phyloP scores from a whole-genome alignment of 1,140 invertebrate genomes.

The Thalassaphorura encarpata region DNA sequence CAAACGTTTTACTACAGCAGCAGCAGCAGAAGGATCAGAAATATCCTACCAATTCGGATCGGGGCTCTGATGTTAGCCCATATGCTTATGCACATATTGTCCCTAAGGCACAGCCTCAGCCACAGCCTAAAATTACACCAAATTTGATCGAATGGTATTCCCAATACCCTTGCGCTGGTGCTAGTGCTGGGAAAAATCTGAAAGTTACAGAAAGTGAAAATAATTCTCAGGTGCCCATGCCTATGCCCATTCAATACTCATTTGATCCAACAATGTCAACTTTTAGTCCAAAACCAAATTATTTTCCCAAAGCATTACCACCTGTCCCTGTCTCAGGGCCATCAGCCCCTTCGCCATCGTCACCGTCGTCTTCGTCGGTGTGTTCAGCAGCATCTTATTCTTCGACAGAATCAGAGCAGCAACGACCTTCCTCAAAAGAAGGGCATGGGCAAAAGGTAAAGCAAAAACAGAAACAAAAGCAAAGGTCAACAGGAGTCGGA shows the following conservation, averaged over 20 bases:
- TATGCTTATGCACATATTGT: slow-evolving; percentile 32
- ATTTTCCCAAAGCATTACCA: too few species aligned
- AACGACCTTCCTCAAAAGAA: slow-evolving; percentile 2
- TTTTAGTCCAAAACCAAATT: background rate
- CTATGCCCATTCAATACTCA: slow-evolving; percentile 25
- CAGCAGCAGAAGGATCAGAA: slow-evolving; percentile 3
- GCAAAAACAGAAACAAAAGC: too few species aligned
- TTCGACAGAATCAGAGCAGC: background rate
- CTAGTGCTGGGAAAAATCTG: background rate
- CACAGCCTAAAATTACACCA: slow-evolving; percentile 15
- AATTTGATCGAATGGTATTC: slow-evolving; percentile 32
- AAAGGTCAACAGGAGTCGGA: background rate
- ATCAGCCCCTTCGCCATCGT: background rate
- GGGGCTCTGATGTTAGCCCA: slow-evolving; percentile 32
- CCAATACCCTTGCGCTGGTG: slow-evolving; percentile 8
- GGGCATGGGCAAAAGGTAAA: too few species aligned
- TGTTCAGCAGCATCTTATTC: background rate
- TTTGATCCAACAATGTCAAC: slow-evolving; percentile 23
- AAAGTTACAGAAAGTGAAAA: background rate
- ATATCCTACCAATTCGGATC: slow-evolving; percentile 5
- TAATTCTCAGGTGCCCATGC: slow-evolving; percentile 19
- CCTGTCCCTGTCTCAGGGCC: background rate
- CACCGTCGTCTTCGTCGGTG: background rate
- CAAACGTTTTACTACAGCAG: slow-evolving; percentile 1
- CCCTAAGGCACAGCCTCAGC: slow-evolving; percentile 15